phyloP scores from a whole-genome alignment of 2,113 vertebrate genomes.

The Pseudorectes ferrugineus region DNA sequence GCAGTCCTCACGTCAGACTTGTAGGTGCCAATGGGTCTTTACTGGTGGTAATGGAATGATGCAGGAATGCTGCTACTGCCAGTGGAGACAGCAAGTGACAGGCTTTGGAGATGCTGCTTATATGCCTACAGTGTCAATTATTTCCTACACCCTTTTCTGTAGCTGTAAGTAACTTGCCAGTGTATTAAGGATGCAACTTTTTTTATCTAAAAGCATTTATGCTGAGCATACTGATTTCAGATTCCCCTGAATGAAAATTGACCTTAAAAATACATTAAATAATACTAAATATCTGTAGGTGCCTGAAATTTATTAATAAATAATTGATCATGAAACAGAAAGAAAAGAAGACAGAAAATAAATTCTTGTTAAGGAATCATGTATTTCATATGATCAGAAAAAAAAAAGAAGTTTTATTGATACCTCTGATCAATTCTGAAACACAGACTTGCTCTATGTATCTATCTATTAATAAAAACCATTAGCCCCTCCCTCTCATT shows the following conservation, averaged over 20 bases:
- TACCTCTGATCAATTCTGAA: background rate
- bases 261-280: background rate
- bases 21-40: background rate
- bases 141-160: background rate
- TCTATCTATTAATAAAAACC: background rate
- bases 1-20: background rate
- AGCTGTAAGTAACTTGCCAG: background rate
- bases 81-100: background rate
- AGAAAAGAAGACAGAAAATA: background rate
- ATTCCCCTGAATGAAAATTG: background rate
- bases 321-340: background rate
- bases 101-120: background rate
- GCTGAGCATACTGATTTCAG: background rate
- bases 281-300: background rate
- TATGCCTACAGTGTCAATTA: background rate
- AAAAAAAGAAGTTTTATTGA: background rate
- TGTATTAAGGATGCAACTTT: background rate
- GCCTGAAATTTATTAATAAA: background rate
- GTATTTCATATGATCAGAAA: background rate
- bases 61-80: background rate
- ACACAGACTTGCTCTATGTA: background rate
- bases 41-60: background rate
- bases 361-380: background rate
- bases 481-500: background rate
- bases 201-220: background rate